Evolutionary conservation across 2,797 vertebrate genomes (phyloP).

Genomic region (Gouania willdenowi): DNA sequence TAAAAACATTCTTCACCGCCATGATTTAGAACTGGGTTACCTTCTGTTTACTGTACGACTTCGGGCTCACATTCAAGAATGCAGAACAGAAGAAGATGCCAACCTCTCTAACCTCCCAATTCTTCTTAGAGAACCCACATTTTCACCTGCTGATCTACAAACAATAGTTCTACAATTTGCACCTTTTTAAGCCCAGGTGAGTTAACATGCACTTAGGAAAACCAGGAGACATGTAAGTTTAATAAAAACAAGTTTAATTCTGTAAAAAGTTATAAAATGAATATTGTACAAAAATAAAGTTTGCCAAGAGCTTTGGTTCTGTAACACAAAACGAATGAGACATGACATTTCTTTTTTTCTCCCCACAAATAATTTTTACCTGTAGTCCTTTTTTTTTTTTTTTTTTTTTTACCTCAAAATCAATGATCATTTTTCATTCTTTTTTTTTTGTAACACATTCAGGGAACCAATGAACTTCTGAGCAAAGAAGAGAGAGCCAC

Average conservation of each 20-base stretch:
- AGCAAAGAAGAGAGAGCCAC: slow-evolving; percentile 34
- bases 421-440: slow-evolving; percentile 32
- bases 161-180: slow-evolving; percentile 15
- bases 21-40: slow-evolving; percentile 62
- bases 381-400: slow-evolving; percentile 70
- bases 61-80: slow-evolving; percentile 68
- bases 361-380: slow-evolving; percentile 72
- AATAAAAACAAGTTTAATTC: slow-evolving; percentile 98
- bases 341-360: slow-evolving; percentile 62
- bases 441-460: slow-evolving; percentile 22
- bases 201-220: slow-evolving; percentile 18
- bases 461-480: slow-evolving; percentile 20
- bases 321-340: slow-evolving; percentile 91
- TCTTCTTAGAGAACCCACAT: slow-evolving; percentile 25
- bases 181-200: slow-evolving; percentile 25
- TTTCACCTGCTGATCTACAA: slow-evolving; percentile 28
- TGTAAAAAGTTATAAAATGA: slow-evolving; percentile 99
- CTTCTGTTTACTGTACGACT: slow-evolving; percentile 72
- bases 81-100: slow-evolving; percentile 44
- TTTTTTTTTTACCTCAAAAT: too few relatives aligned
- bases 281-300: slow-evolving; percentile 99
- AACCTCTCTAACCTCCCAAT: slow-evolving; percentile 21
- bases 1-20: slow-evolving; percentile 63
- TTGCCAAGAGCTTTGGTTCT: slow-evolving; percentile 99
- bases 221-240: slow-evolving; percentile 58